phyloP scores from a whole-genome alignment of 1,140 invertebrate genomes.

The Formica exsecta region DNA sequence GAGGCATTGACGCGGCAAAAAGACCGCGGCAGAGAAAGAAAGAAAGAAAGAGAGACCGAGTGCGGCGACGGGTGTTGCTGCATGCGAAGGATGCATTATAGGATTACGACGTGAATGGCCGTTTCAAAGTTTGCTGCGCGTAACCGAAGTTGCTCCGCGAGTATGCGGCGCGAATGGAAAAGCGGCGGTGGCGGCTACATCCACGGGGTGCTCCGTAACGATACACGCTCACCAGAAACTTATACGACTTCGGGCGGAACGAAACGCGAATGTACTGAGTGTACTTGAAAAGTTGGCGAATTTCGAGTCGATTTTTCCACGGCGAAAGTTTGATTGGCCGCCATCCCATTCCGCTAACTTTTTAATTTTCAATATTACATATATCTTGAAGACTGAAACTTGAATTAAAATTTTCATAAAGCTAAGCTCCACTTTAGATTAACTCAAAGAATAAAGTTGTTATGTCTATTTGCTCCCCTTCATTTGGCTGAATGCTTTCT shows the following conservation, averaged over 20 bases:
- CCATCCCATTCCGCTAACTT: slow-evolving; percentile 32
- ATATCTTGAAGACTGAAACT: slow-evolving; percentile 29
- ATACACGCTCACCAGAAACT: slow-evolving; percentile 51
- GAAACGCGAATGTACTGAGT: slow-evolving; percentile 28
- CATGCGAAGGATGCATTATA: slow-evolving; percentile 57
- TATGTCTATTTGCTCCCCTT: not conserved
- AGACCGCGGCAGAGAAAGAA: slow-evolving; percentile 15
- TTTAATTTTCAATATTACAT: slow-evolving; percentile 64
- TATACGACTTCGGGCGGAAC: slow-evolving; percentile 31
- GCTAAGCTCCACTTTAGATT: not conserved
- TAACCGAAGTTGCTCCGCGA: slow-evolving; percentile 59
- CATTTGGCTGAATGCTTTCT: not conserved
- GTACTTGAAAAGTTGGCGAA: slow-evolving; percentile 59
- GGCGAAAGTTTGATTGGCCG: slow-evolving; percentile 59
- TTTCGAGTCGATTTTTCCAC: slow-evolving; percentile 58
- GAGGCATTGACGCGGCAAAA: slow-evolving; percentile 60
- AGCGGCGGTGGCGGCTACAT: slow-evolving; percentile 16
- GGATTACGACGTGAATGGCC: slow-evolving; percentile 68
- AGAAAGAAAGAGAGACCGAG: slow-evolving; percentile 42
- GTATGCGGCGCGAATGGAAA: slow-evolving; percentile 36
- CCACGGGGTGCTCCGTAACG: slow-evolving; percentile 51
- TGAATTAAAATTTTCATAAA: slow-evolving; percentile 45
- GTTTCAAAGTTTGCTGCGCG: slow-evolving; percentile 65
- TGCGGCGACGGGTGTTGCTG: slow-evolving; percentile 27
- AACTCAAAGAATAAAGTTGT: not conserved